These are phyloP conservation scores for Tigriopus californicus DNA, from an alignment of 2,888 invertebrate genomes.

Conservation along the genomic window DNA sequence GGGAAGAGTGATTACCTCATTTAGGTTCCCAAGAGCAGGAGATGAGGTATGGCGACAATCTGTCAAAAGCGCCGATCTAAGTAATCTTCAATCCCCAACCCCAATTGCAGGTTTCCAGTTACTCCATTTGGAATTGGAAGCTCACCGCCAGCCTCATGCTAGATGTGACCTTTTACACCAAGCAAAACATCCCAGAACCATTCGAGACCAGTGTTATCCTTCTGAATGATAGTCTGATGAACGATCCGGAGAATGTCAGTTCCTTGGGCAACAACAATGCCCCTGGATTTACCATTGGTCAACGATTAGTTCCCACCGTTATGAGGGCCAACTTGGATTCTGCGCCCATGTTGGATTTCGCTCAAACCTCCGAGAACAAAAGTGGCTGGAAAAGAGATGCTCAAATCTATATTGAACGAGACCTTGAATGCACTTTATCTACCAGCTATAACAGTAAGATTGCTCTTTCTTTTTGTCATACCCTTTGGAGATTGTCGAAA, in stretches of 20 bases:
- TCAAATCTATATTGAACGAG: not conserved
- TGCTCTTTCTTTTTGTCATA: not conserved
- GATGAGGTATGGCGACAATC: not conserved
- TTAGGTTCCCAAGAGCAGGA: not conserved
- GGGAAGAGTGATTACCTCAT: not conserved
- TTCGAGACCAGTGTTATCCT: too few species aligned
- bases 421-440: not conserved
- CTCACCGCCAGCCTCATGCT: not conserved
- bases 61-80: too few species aligned
- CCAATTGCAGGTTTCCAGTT: not conserved
- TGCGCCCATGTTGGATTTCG: not conserved
- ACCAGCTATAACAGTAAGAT: not conserved
- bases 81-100: too few species aligned
- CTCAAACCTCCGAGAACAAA: not conserved
- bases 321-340: slow-evolving; percentile 1
- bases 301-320: too few species aligned
- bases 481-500: too few species aligned
- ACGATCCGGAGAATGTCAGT: too few species aligned
- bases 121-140: not conserved
- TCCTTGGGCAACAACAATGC: too few species aligned
- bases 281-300: too few species aligned
- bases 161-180: not conserved
- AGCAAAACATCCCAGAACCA: not conserved
- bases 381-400: not conserved
- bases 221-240: not conserved